These are phyloP conservation scores for Osmerus eperlanus DNA, from an alignment of 2,113 vertebrate genomes.

Conservation along the genomic window DNA sequence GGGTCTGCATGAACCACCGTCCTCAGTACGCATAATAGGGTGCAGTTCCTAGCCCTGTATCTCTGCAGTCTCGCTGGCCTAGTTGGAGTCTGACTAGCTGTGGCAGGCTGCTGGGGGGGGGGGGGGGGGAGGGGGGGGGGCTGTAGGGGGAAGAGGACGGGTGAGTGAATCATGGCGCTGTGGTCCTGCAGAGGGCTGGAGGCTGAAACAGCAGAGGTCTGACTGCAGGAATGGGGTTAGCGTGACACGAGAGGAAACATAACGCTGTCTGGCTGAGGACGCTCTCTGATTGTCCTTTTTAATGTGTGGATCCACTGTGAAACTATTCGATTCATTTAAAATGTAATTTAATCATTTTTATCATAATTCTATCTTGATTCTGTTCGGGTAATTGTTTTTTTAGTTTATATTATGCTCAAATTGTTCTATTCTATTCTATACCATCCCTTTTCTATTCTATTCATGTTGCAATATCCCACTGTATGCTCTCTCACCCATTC, in stretches of 20 bases:
- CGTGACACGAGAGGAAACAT: not conserved
- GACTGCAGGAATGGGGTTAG: conserved; percentile 11
- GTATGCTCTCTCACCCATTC: not conserved
- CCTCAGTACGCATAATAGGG: too few relatives aligned
- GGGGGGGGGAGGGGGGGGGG: conserved; percentile 41
- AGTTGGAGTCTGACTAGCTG: conserved; percentile 65
- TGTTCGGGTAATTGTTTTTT: not conserved
- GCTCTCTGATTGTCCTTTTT: not conserved
- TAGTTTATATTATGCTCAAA: not conserved
- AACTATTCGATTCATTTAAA: not conserved
- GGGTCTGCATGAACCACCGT: not conserved
- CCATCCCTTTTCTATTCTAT: too few relatives aligned
- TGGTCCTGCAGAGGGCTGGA: conserved; percentile 28
- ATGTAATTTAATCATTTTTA: too few relatives aligned
- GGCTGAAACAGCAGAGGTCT: conserved; percentile 27
- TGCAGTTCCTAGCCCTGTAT: conserved; percentile 14
- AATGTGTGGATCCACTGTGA: not conserved
- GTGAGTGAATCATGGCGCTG: conserved; percentile 47
- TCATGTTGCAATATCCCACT: not conserved
- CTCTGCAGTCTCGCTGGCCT: conserved; percentile 67
- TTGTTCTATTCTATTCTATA: too few relatives aligned
- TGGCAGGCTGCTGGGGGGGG: conserved; percentile 41
- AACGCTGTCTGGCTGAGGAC: not conserved
- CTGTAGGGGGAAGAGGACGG: conserved; percentile 44
- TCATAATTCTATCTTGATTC: not conserved